These are phyloP conservation scores for Caenorhabditis latens DNA, from an alignment of 1,140 invertebrate species.

Conservation along the genomic window DNA sequence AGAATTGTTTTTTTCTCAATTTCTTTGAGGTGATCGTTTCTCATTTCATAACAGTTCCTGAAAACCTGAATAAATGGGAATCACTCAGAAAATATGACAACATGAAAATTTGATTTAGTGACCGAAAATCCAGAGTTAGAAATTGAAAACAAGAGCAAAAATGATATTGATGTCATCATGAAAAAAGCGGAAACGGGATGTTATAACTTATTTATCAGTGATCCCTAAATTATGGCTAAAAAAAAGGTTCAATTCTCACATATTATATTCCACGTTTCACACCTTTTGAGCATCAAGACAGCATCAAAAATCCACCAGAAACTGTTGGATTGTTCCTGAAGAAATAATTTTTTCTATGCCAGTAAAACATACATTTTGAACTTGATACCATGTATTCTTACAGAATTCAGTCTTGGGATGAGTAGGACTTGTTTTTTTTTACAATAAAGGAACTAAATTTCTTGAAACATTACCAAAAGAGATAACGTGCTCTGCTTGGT, in stretches of 20 bases:
- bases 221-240: not conserved
- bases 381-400: no score
- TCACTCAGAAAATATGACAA: not conserved
- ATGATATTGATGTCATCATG: slow-evolving; percentile 9
- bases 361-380: no score
- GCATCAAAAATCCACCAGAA: not conserved
- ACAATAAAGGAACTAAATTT: no score
- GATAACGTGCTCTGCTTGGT: no score
- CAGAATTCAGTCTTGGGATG: no score
- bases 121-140: not conserved
- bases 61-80: no score
- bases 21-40: no score
- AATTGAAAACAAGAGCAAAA: not conserved
- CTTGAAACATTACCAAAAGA: no score
- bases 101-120: not conserved
- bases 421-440: no score
- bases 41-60: no score
- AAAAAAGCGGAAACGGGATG: not conserved
- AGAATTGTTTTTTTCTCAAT: no score
- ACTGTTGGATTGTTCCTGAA: not conserved
- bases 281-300: not conserved
- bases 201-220: slow-evolving; percentile 9
- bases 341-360: no score
- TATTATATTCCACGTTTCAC: not conserved
- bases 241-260: not conserved